Evolutionary conservation across 2,888 invertebrate genomes (phyloP), one percentile per base, ranked within the genome.

Genomic region (Drosophila neotestacea): DNA sequence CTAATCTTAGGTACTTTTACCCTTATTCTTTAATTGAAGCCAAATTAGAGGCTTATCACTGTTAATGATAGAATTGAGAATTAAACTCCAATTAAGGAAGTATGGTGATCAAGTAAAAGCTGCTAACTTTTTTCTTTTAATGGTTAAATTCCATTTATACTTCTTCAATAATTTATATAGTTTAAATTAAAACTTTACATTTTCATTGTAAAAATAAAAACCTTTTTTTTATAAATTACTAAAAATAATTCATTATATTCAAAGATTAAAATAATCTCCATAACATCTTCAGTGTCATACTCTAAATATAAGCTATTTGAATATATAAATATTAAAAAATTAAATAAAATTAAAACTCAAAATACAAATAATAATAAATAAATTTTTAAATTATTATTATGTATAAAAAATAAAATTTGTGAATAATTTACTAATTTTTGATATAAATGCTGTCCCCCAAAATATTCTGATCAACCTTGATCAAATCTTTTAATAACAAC

Each of bases 171-270:
- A 70, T 81, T 81, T 83, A 83, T 85, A 78, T 94, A 94, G 94
- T 94, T 94, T 94, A 94, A 92, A 92, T 38, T 70, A 94, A 95
- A 94, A 95, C 94, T 89, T 94, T 94, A 94, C 93, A 94, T 94
- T 95, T 95, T 94, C 94, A 94, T 87, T 94, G 93, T 94, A 94
- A 94, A 93, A 93, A 93, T 93, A 94, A 93, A 88, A 88, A 73
- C 55, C 4, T 56, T 77, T 77, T 75, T 85, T 89, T 89, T 90
- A 87, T 89, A 89, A 90, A 88, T 89, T 90, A 90, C 87, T 88
- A 82, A 77, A 63, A 62, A 16, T 47, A 81, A 77, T 91, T 92
- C 59, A 66, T 86, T 70, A 80, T 78, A 88, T 79, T 72, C 66
- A 89, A 89, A 83, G 36, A 4, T 11, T 10, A 4, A 4, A 36